phyloP scores from a whole-genome alignment of 2,797 vertebrate genomes.

The Sebastes variabilis region DNA sequence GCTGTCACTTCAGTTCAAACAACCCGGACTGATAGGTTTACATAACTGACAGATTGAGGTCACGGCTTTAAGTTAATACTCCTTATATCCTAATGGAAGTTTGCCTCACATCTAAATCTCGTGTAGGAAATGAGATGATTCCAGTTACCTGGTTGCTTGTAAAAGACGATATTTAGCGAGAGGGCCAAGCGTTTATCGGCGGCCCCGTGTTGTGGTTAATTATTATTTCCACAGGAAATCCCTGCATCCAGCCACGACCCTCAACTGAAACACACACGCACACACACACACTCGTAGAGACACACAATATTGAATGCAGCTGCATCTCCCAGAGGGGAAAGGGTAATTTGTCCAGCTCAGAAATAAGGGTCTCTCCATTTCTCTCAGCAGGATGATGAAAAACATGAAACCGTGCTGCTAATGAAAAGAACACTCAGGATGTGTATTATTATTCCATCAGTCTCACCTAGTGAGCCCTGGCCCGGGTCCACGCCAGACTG shows the following conservation, averaged over 20 bases:
- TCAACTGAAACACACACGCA: constrained; percentile 51
- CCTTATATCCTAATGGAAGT: constrained; percentile 75
- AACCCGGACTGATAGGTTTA: constrained; percentile 84
- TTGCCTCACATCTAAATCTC: constrained; percentile 82
- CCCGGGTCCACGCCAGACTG: constrained; percentile 80
- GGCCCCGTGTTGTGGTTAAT: constrained; percentile 90
- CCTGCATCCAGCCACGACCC: constrained; percentile 61
- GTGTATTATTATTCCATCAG: constrained; percentile 99
- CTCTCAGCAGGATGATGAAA: constrained; percentile 98
- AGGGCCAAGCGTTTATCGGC: constrained; percentile 84
- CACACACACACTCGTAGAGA: constrained; percentile 37
- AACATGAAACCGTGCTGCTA: constrained; percentile 93
- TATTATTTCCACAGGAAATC: constrained; percentile 96
- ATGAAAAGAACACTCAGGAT: constrained; percentile 99
- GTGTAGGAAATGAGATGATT: constrained; percentile 84
- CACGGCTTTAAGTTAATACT: constrained; percentile 57
- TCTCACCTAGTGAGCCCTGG: constrained; percentile 97
- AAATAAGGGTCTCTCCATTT: constrained; percentile 95
- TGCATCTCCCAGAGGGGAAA: constrained; percentile 89
- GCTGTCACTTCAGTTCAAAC: constrained; percentile 87
- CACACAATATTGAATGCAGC: constrained; percentile 89
- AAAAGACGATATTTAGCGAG: constrained; percentile 72
- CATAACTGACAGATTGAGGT: constrained; percentile 74
- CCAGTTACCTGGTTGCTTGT: constrained; percentile 80
- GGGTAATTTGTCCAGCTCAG: constrained; percentile 89